phyloP scores from a whole-genome alignment of 1,140 invertebrate genomes.

The Fragariocoptes setiger region DNA sequence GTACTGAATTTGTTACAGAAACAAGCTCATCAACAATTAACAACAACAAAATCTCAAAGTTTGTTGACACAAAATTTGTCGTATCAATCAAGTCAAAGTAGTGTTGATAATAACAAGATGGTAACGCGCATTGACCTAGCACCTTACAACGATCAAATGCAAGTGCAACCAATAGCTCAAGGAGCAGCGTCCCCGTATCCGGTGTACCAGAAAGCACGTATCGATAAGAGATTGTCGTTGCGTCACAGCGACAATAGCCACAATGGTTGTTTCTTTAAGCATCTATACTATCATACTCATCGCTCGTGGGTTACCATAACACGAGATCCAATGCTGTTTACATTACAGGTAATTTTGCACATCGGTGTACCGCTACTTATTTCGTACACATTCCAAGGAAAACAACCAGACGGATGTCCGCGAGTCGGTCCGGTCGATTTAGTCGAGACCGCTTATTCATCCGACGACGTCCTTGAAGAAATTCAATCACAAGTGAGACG shows the following conservation, averaged over 20 bases:
- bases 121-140: background rate
- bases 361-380: background rate
- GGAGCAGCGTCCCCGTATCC: background rate
- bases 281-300: background rate
- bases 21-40: background rate
- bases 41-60: background rate
- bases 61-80: background rate
- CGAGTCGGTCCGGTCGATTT: background rate
- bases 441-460: background rate
- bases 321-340: background rate
- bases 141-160: too few relatives aligned
- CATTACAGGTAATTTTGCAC: background rate
- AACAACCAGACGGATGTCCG: background rate
- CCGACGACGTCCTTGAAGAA: background rate
- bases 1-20: background rate
- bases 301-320: background rate
- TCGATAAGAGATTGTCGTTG: background rate
- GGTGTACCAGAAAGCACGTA: background rate
- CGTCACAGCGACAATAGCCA: background rate
- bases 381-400: background rate
- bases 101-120: background rate
- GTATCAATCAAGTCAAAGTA: background rate
- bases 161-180: background rate
- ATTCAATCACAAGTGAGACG: background rate
- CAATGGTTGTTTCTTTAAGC: constrained; percentile 9